These are phyloP conservation scores for Aeoliscus strigatus DNA, from an alignment of 2,797 vertebrate species.

Conservation along the genomic window DNA sequence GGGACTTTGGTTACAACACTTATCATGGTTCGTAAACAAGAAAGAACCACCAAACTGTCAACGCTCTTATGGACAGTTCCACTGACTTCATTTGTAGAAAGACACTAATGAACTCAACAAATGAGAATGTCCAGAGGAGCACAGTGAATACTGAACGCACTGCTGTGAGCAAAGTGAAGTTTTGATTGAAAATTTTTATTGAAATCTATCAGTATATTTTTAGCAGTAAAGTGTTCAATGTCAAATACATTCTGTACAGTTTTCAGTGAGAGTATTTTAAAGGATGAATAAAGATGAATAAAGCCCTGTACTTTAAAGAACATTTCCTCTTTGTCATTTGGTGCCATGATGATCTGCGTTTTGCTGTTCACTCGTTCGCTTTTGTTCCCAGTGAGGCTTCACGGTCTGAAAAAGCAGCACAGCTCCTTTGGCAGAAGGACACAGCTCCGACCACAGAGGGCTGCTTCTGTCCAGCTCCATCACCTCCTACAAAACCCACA, in stretches of 20 bases:
- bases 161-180: slow-evolving; percentile 4
- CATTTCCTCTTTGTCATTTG: not conserved
- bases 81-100: not conserved
- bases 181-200: slow-evolving; percentile 28
- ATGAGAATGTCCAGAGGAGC: not conserved
- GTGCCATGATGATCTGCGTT: no score
- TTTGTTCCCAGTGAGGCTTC: slow-evolving; percentile 46
- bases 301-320: slow-evolving; percentile 2
- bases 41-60: not conserved
- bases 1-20: slow-evolving; percentile 35
- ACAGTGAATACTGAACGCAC: not conserved
- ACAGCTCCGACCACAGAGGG: slow-evolving; percentile 81
- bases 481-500: slow-evolving; percentile 65
- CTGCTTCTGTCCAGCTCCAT: slow-evolving; percentile 64
- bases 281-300: no score
- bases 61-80: slow-evolving; percentile 7
- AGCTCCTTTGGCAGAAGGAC: slow-evolving; percentile 89
- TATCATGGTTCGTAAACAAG: slow-evolving; percentile 46
- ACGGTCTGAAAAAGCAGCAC: slow-evolving; percentile 79
- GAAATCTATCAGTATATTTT: slow-evolving; percentile 1
- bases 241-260: slow-evolving; percentile 10
- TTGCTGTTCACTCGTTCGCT: not conserved
- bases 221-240: slow-evolving; percentile 9
- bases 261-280: slow-evolving; percentile 10
- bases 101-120: not conserved